Evolutionary conservation across 2,888 invertebrate genomes (phyloP), one percentile per base, ranked within the genome.

Genomic region (Ethmia dodecea): DNA sequence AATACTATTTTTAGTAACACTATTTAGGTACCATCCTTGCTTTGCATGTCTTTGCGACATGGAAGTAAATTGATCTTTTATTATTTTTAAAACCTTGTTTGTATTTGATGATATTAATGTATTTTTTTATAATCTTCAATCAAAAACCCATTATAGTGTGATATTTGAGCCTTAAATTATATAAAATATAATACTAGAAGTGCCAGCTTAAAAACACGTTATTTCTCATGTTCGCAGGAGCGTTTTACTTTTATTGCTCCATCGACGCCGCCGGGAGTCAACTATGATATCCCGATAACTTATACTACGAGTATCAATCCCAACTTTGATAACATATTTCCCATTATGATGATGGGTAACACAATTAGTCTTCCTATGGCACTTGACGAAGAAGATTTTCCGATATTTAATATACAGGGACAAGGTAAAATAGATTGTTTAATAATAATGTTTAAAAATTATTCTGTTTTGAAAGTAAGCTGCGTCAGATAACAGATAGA

Each of bases 251-350:
- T 59, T 29, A 40, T 60, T 9, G 20, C 42, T 2, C 31, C 33
- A 5, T 10, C 9, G 0, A 45, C 48, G 8, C 31, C 33, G 5
- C 10, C 9, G 0, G 45, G 48, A 9, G 16, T 44, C 1, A 38
- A 38, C 1, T 73, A 47, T 20, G 10, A 52, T 34, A 60, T 89
- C 14, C 90, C 90, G 0, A 60, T 90, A 15, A 86, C 88, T 0
- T 89, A 71, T 52, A 75, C 87, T 0, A 78, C 78, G 0, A 76
- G 77, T 14, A 42, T 45, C 0, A 62, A 71, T 4, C 64, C 54
- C 0, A 48, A 87, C 41, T 89, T 86, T 33, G 53, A 64, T 3
- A 45, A 0, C 52, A 66, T 1, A 59, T 83, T n/a, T 43, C 56
- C 5, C 0, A 43, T 50, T 0, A 15, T 37, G 1, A 54, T 76